phyloP scores from a whole-genome alignment of 1,140 invertebrate genomes.

The Ceratosolen solmsi region DNA sequence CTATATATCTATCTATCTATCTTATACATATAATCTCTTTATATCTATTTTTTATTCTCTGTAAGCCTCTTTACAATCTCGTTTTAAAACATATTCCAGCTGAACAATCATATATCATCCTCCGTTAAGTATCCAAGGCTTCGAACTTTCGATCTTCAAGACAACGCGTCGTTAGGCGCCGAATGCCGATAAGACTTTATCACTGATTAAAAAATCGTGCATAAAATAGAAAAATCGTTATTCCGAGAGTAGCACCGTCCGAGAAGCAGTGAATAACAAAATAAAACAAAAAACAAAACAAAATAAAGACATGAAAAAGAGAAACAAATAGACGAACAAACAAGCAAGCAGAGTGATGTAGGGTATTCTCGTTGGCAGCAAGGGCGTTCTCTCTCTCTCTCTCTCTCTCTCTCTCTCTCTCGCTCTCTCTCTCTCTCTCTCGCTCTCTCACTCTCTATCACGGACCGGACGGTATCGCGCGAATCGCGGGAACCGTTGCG shows the following conservation, averaged over 20 bases:
- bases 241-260: background rate
- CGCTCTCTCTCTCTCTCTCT: too few species aligned
- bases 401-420: too few species aligned
- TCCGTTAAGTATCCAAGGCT: too few species aligned
- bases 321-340: background rate
- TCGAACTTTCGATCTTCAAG: constrained; percentile 15
- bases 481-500: background rate
- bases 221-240: background rate
- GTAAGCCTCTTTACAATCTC: background rate
- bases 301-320: too few species aligned
- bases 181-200: background rate
- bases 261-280: too few species aligned
- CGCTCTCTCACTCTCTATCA: too few species aligned
- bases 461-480: background rate
- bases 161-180: background rate
- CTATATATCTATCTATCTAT: too few species aligned
- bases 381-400: too few species aligned
- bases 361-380: too few species aligned
- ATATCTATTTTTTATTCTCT: background rate
- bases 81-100: background rate
- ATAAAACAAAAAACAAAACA: too few species aligned
- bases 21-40: background rate
- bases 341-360: too few species aligned
- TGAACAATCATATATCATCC: background rate
- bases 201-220: background rate